phyloP scores from a whole-genome alignment of 2,113 vertebrate genomes.

The Xiphias gladius region DNA sequence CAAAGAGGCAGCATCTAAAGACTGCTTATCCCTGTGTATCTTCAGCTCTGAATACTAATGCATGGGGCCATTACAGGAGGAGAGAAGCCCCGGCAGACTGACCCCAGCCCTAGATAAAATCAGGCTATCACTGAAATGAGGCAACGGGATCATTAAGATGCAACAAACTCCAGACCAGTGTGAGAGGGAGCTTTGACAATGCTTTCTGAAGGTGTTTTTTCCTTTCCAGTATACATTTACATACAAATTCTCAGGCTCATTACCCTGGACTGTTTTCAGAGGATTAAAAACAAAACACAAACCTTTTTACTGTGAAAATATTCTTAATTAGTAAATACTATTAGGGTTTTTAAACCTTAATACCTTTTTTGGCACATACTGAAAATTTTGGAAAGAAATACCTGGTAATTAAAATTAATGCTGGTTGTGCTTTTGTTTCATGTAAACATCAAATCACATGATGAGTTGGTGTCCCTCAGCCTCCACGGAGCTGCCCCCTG shows the following conservation, averaged over 20 bases:
- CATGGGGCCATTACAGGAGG: slow-evolving; percentile 89
- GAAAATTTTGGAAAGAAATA: neutral
- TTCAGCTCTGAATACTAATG: slow-evolving; percentile 95
- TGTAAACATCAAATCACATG: slow-evolving; percentile 61
- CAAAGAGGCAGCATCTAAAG: slow-evolving; percentile 91
- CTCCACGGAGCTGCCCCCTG: slow-evolving; percentile 21
- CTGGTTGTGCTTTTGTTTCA: slow-evolving; percentile 43
- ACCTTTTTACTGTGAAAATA: neutral
- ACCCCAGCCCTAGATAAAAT: slow-evolving; percentile 92
- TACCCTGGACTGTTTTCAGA: slow-evolving; percentile 2
- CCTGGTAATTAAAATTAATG: slow-evolving; percentile 34
- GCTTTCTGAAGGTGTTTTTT: slow-evolving; percentile 33
- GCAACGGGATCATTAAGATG: slow-evolving; percentile 90
- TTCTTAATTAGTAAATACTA: neutral
- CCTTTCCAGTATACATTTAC: slow-evolving; percentile 47
- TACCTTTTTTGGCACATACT: neutral
- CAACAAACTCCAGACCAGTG: slow-evolving; percentile 89
- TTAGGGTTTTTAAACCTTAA: no score
- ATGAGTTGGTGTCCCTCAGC: slow-evolving; percentile 50
- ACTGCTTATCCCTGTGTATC: slow-evolving; percentile 93
- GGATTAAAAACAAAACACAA: neutral
- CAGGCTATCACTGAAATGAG: slow-evolving; percentile 90
- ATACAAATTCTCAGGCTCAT: slow-evolving; percentile 55
- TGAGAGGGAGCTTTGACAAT: slow-evolving; percentile 73
- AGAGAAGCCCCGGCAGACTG: slow-evolving; percentile 92